These are phyloP conservation scores for Progne subis DNA, from an alignment of 2,113 vertebrate species.

Conservation along the genomic window DNA sequence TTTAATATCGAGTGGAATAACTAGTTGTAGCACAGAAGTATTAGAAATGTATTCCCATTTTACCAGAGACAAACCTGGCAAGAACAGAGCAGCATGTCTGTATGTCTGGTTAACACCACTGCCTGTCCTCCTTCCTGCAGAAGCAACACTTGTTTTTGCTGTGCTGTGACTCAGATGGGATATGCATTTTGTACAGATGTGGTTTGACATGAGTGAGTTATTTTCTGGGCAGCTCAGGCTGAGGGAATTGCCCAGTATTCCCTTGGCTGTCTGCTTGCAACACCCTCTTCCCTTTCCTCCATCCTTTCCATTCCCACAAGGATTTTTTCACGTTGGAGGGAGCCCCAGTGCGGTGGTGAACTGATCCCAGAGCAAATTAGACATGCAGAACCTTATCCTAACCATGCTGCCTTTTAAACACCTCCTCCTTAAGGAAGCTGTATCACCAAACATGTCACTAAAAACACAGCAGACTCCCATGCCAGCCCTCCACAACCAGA, in stretches of 20 bases:
- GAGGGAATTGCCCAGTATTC: neutral
- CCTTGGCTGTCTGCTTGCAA: neutral
- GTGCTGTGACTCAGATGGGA: neutral
- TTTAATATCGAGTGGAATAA: neutral
- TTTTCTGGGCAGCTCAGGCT: neutral
- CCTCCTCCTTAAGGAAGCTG: neutral
- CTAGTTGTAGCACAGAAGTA: neutral
- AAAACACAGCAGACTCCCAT: neutral
- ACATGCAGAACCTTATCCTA: neutral
- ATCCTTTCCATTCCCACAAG: neutral
- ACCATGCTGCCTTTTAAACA: neutral
- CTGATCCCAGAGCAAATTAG: neutral
- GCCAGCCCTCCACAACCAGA: neutral
- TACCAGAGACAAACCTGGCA: neutral
- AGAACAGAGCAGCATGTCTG: neutral
- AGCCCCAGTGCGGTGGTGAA: neutral
- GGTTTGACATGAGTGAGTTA: neutral
- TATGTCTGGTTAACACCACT: neutral
- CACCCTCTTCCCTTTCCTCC: neutral
- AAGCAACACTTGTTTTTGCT: neutral
- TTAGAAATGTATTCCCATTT: neutral
- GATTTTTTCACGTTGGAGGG: neutral
- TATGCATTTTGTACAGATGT: neutral
- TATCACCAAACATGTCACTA: neutral
- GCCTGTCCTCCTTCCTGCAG: neutral